Conservation (phyloP, 2,797 vertebrate species). For the Numenius phaeopus region DNA sequence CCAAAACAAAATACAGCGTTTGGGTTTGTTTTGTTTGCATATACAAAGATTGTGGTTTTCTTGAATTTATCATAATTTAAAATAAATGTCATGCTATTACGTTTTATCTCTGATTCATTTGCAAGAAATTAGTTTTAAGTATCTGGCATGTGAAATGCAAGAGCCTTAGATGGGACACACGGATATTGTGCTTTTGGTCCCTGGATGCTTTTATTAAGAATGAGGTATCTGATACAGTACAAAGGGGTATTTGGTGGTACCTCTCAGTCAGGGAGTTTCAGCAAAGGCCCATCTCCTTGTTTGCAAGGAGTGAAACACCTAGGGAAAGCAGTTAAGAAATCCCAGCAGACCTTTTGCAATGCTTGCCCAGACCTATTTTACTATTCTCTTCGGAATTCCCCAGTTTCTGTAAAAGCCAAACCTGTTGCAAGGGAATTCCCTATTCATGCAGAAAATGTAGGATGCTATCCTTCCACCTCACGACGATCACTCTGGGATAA, state of each 20-base stretch:
- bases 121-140: background rate
- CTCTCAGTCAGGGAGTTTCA: background rate
- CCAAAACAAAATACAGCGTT: background rate
- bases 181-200: background rate
- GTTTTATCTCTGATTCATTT: conserved; percentile 7
- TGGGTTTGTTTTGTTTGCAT: background rate
- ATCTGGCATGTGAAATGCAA: background rate
- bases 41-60: background rate
- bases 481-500: background rate
- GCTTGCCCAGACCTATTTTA: background rate
- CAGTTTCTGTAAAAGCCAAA: conserved; percentile 13
- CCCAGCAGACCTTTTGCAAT: background rate
- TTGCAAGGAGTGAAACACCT: background rate
- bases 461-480: background rate
- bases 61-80: background rate
- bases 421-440: conserved; percentile 18
- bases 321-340: background rate
- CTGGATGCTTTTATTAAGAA: background rate
- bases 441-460: background rate
- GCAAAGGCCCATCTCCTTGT: background rate
- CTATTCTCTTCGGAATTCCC: background rate
- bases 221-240: background rate
- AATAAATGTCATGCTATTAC: background rate
- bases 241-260: background rate
- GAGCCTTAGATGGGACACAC: background rate